Evolutionary conservation across 2,113 vertebrate genomes (phyloP), one percentile per base, ranked within the genome.

Genomic region (Monarcha castaneiventris): DNA sequence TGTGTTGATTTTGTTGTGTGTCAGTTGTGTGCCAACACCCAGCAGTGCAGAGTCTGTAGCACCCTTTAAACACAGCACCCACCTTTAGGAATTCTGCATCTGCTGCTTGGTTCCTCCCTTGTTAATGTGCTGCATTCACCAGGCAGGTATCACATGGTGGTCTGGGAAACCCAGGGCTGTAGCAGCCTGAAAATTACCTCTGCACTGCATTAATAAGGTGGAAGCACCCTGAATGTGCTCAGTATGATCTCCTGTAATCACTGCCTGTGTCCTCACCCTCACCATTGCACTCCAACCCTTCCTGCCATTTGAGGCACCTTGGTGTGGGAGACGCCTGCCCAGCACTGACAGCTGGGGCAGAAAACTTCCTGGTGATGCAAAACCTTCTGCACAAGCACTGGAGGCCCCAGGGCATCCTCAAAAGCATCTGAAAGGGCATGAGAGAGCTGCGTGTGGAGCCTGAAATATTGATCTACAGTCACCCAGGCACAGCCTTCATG

Each of bases 61-160:
- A 52, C 12, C 14, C 14, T 71, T 54, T 62, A 29, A 39, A 91
- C 27, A 52, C 25, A 43, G 7, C 41, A 56, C 10, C 8, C 11
- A 12, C 20, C 13, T 32, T 58, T 16, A 37, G 21, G 35, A 77
- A 46, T 59, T 55, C 62, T 43, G 30, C 18, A 44, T 64, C 69
- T 59, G 7, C 23, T 18, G 23, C 11, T 32, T 32, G 6, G 3
- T 69, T 64, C 12, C 14, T 44, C 15, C 20, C 54, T 37, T 32
- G 27, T 3, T 10, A 7, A 49, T 9, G 48, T 3, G 12, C 43
- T 92, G n/a, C 43, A 39, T 21, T 73, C 44, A 54, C 54, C 25
- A 58, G 16, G 29, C 18, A 63, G 73, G n/a, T 1, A 29, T 10
- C 2, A 63, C 19, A 2, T 2, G 32, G 0, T 56, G 12, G 5